Evolutionary conservation across 2,888 invertebrate genomes (phyloP).

Genomic region (Ariolimax columbianus): DNA sequence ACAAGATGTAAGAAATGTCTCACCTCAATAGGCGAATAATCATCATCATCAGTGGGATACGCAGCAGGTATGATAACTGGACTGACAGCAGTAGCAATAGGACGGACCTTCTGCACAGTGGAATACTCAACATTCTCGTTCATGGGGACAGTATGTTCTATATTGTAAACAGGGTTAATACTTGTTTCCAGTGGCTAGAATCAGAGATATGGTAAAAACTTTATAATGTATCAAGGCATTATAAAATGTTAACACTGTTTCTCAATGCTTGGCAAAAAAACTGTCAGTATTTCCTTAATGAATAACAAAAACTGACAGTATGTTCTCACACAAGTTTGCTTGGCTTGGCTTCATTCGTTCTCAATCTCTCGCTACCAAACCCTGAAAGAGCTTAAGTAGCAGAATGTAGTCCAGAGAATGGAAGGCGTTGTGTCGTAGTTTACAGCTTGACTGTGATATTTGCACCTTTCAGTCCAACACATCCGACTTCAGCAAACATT

Average conservation of each 20-base stretch:
- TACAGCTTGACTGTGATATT: too few relatives aligned
- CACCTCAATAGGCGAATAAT: conserved; percentile 19
- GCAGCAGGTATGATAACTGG: conserved; percentile 34
- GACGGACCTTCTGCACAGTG: conserved; percentile 52
- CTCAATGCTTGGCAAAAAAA: too few relatives aligned
- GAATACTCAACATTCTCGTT: conserved; percentile 51
- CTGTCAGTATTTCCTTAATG: neutral
- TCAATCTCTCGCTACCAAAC: too few relatives aligned
- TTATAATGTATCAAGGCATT: neutral
- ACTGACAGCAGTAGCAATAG: neutral
- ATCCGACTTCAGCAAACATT: too few relatives aligned
- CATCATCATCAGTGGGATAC: neutral
- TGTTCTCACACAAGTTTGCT: too few relatives aligned
- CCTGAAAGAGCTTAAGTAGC: too few relatives aligned
- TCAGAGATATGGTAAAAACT: neutral
- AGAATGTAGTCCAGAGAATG: too few relatives aligned
- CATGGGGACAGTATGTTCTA: neutral
- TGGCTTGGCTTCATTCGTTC: too few relatives aligned
- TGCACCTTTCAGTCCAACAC: too few relatives aligned
- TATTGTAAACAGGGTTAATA: conserved; percentile 59
- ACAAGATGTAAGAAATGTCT: neutral
- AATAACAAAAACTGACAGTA: neutral
- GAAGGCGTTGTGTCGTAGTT: too few relatives aligned
- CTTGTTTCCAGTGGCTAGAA: conserved; percentile 38
- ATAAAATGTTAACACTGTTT: too few relatives aligned